phyloP scores from a whole-genome alignment of 53 echinoderm and acorn worm species.

The Pentamera pediparva region DNA sequence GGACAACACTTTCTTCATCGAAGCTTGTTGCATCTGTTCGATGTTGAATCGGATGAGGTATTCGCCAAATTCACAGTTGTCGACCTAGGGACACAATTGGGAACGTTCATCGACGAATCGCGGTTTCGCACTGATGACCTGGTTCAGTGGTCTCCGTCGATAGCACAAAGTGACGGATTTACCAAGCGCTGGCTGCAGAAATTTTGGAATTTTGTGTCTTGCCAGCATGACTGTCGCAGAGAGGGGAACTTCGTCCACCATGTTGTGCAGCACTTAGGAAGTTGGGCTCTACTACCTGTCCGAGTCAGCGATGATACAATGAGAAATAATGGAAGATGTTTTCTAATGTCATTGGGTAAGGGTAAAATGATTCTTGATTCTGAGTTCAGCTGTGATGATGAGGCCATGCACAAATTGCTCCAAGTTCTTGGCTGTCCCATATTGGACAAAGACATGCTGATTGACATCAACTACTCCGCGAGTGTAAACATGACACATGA shows the following conservation, averaged over 20 bases:
- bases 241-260: not conserved
- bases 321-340: too few species aligned
- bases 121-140: not conserved
- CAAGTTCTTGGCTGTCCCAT: not conserved
- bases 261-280: not conserved
- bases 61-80: not conserved
- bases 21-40: not conserved
- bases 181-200: not conserved
- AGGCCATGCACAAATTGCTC: not conserved
- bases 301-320: not conserved
- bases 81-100: not conserved
- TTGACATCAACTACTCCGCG: not conserved
- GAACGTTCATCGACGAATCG: not conserved
- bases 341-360: not conserved
- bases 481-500: accelerated
- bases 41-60: not conserved
- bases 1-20: not conserved
- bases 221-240: not conserved
- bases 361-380: not conserved
- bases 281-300: not conserved
- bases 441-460: not conserved
- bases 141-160: not conserved
- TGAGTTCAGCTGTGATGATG: not conserved
- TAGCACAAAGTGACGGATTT: not conserved
- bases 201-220: not conserved